Conservation (phyloP, 1,140 invertebrate genomes). For the Glomeris maerens region DNA sequence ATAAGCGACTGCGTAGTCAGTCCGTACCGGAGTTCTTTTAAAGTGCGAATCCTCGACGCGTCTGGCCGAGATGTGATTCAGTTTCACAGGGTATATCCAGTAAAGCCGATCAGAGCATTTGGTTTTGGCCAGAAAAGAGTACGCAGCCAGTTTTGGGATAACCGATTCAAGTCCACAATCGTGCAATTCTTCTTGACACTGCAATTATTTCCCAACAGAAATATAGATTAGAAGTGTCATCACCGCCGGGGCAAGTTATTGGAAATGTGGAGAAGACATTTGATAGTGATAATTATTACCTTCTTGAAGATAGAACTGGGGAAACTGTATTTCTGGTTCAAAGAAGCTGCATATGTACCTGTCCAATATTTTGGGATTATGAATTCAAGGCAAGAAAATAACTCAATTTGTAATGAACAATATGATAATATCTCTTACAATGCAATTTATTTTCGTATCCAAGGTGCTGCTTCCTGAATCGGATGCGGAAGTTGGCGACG, state of each 20-base stretch:
- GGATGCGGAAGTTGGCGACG: not conserved
- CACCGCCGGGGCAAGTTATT: not conserved
- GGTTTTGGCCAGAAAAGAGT: not conserved
- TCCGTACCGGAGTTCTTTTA: slow-evolving; percentile 1
- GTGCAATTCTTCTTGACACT: not conserved
- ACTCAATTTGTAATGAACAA: too few species aligned
- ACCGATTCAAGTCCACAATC: too few species aligned
- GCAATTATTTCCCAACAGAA: not conserved
- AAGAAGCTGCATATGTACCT: slow-evolving; percentile 2
- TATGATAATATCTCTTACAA: too few species aligned
- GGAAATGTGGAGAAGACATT: slow-evolving; percentile 3
- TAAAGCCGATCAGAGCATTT: not conserved
- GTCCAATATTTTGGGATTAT: slow-evolving; percentile 5
- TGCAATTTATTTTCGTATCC: not conserved
- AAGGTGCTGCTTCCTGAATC: not conserved
- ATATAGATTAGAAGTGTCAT: slow-evolving; percentile 1
- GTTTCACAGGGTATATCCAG: not conserved
- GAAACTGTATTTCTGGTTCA: slow-evolving; percentile 1
- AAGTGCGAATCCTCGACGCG: not conserved
- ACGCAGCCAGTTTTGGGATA: too few species aligned
- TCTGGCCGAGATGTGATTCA: not conserved
- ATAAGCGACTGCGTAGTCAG: not conserved
- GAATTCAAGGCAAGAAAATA: not conserved
- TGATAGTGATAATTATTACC: slow-evolving; percentile 3
- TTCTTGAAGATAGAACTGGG: slow-evolving; percentile 2